phyloP scores from a whole-genome alignment of 1,140 invertebrate genomes.

The Meloidogyne hapla region DNA sequence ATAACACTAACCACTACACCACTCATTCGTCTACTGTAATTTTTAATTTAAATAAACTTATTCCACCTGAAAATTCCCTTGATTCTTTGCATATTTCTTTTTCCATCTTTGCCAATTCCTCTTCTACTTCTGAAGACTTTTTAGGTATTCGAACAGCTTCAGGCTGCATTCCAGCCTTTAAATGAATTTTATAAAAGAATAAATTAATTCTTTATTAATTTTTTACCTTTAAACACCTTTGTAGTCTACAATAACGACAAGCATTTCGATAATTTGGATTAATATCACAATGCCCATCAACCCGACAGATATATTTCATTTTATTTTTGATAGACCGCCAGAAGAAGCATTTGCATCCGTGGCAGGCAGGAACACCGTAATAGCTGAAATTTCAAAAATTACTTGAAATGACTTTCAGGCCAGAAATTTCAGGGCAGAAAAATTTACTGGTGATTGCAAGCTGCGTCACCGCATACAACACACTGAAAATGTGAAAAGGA shows the following conservation, averaged over 20 bases:
- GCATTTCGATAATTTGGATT: constrained; percentile 82
- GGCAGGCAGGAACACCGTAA: constrained; percentile 87
- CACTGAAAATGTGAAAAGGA: constrained; percentile 44
- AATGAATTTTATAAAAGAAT: not conserved
- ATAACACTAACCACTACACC: too few species aligned
- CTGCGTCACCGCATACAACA: constrained; percentile 59
- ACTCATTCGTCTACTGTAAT: too few species aligned
- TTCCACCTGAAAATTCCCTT: not conserved
- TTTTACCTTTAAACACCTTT: constrained; percentile 81
- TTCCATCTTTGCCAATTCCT: not conserved
- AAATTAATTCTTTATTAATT: not conserved
- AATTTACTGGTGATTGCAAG: constrained; percentile 51
- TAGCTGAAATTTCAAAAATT: constrained; percentile 63
- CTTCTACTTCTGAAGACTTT: not conserved
- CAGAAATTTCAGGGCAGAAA: too few species aligned
- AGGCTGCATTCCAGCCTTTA: constrained; percentile 68
- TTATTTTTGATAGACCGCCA: constrained; percentile 72
- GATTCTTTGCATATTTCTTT: constrained; percentile 22
- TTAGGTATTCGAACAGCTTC: constrained; percentile 51
- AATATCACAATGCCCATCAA: constrained; percentile 37
- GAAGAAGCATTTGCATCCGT: constrained; percentile 90
- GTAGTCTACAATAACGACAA: constrained; percentile 82
- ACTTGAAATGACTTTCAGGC: not conserved
- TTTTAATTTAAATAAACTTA: not conserved
- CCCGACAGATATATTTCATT: constrained; percentile 36